Conservation (phyloP, 2,888 invertebrate species). For the Allophyes oxyacanthae region DNA sequence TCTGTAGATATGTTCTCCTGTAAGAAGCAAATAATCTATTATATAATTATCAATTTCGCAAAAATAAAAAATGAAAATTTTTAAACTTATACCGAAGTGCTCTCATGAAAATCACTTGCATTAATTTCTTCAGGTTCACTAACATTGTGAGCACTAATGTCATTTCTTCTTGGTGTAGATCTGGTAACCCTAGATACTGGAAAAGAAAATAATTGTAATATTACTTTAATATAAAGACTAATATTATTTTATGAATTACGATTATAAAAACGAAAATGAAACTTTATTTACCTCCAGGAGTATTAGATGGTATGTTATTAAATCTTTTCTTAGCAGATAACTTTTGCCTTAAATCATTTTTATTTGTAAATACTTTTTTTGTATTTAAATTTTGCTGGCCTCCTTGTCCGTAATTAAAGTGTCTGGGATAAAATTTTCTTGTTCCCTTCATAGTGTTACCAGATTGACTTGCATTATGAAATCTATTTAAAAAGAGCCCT, state of each 20-base stretch:
- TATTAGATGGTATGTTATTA: conserved; percentile 26
- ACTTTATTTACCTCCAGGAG: conserved; percentile 38
- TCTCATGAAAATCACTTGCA: conserved; percentile 3
- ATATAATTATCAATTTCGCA: neutral
- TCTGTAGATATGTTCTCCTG: conserved; percentile 28
- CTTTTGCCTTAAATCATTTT: conserved; percentile 60
- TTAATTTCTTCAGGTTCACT: conserved; percentile 17
- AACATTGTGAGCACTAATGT: conserved; percentile 1
- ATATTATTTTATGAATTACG: too few relatives aligned
- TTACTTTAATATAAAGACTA: neutral
- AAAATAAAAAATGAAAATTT: neutral
- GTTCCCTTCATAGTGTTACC: neutral
- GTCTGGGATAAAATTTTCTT: conserved; percentile 8
- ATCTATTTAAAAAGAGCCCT: conserved; percentile 15
- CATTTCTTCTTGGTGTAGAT: neutral
- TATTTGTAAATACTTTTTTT: conserved; percentile 8
- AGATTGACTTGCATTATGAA: conserved; percentile 9
- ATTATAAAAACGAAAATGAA: neutral
- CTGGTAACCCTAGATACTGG: conserved; percentile 10
- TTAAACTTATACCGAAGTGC: conserved; percentile 10
- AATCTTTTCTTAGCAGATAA: conserved; percentile 53
- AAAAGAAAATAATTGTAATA: conserved; percentile 10
- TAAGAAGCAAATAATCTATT: conserved; percentile 12
- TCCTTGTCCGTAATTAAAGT: conserved; percentile 15
- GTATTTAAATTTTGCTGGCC: neutral